Conservation (phyloP, 2,113 vertebrate species). For the Colossoma macropomum region DNA sequence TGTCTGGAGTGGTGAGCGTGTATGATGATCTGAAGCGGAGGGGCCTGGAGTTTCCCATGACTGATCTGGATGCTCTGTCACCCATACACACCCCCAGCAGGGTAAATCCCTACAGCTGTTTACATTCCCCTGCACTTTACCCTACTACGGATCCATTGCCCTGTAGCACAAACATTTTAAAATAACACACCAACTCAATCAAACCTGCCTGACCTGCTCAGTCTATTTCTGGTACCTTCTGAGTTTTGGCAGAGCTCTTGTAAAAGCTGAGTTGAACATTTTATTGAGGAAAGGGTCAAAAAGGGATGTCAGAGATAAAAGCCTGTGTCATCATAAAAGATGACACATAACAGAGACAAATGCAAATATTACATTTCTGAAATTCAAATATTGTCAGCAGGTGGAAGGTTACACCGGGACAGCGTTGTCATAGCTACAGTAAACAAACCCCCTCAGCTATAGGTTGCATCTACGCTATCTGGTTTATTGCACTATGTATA, state of each 20-base stretch:
- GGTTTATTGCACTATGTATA: background rate
- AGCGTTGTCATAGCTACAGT: background rate
- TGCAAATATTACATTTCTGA: background rate
- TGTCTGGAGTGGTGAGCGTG: slow-evolving; percentile 89
- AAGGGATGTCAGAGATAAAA: background rate
- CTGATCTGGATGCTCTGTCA: slow-evolving; percentile 93
- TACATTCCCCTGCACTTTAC: slow-evolving; percentile 79
- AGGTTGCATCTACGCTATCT: background rate
- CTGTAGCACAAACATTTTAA: background rate
- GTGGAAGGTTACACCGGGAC: background rate
- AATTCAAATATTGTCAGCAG: background rate
- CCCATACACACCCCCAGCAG: slow-evolving; percentile 96
- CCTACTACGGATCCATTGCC: background rate
- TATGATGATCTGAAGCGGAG: slow-evolving; percentile 93
- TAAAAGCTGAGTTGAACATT: background rate
- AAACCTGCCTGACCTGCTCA: background rate
- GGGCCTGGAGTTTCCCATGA: slow-evolving; percentile 88
- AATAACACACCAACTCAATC: background rate
- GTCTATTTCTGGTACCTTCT: background rate
- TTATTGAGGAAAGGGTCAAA: background rate
- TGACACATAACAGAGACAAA: background rate
- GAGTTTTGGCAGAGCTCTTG: background rate
- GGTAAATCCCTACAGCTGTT: slow-evolving; percentile 71
- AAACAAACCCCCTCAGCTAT: background rate
- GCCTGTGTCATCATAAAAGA: background rate